Base-by-base conservation (phyloP, 2,113 vertebrate genomes). In the Ameiurus melas region DNA sequence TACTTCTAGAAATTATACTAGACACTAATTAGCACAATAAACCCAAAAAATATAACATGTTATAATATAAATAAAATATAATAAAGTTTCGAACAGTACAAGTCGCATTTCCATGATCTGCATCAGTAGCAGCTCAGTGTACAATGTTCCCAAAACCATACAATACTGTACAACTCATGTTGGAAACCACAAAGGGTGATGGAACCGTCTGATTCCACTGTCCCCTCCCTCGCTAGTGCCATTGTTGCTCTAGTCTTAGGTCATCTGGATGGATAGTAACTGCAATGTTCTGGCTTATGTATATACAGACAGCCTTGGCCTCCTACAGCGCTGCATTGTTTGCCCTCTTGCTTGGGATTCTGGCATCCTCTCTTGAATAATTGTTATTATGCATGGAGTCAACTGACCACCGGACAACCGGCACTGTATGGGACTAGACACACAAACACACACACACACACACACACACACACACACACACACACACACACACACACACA, bases 231-330 rank as follows among this genome's bases (percentile, higher is more conserved):
- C 58, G 81, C 86, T 71, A 80, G 70, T 62, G 79, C 83, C 57
- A 87, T 87, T 89, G 90, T 87, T 89, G 82, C 83, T 36, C 30
- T 39, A 85, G 36, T 57, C 90, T 92, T 90, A 91, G 90, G 91
- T 91, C 91, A 92, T 91, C 92, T 85, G 85, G 47, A 73, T 80
- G 43, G 89, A 91, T 89, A 92, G 90, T 90, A 84, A 85, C 87
- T 83, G 80, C 90, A 90, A 90, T 90, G 90, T 90, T 90, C 89
- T 84, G 16, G 47, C 82, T 89, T 84, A 75, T 90, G 85, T 77
- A 89, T 87, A 84, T 88, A 88, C 70, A 71, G 86, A 62, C 79
- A 68, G 85, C 19, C 62, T 39, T 6, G 80, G 80, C 80, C 78
- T 89, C 84, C 89, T 85, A 89, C 84, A 90, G 90, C 84, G 86